These are phyloP conservation scores for Borostomias antarcticus DNA, from an alignment of 2,797 vertebrate species.

Conservation along the genomic window DNA sequence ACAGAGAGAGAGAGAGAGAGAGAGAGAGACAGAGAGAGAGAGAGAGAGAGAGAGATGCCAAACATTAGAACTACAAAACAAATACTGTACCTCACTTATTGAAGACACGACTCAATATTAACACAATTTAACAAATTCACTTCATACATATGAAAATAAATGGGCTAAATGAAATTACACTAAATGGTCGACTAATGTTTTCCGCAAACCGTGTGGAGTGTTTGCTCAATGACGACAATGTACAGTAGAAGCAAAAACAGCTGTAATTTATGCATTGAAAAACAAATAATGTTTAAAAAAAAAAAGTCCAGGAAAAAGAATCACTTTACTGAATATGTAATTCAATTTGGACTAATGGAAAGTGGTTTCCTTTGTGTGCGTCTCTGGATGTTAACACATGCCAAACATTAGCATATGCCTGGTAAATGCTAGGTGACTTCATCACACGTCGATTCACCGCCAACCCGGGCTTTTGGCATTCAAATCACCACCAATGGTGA, in stretches of 20 bases:
- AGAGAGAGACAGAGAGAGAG: too few relatives aligned
- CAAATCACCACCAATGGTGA: slow-evolving; percentile 50
- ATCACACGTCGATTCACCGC: slow-evolving; percentile 41
- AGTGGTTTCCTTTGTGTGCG: slow-evolving; percentile 21
- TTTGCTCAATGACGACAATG: neutral
- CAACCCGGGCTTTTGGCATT: slow-evolving; percentile 54
- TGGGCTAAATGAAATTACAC: neutral
- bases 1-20: too few relatives aligned
- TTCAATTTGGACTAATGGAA: slow-evolving; percentile 26
- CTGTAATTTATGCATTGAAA: slow-evolving; percentile 19
- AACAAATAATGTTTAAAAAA: slow-evolving; percentile 9
- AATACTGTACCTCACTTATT: too few relatives aligned
- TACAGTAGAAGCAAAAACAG: neutral
- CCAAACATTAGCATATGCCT: slow-evolving; percentile 32
- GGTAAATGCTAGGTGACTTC: slow-evolving; percentile 42
- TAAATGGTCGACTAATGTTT: neutral
- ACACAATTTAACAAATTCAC: too few relatives aligned
- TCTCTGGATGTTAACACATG: slow-evolving; percentile 20
- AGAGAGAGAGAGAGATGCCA: too few relatives aligned
- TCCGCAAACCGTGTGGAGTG: neutral
- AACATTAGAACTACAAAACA: too few relatives aligned
- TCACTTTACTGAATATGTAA: slow-evolving; percentile 17
- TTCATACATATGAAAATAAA: too few relatives aligned
- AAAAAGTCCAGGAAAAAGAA: neutral
- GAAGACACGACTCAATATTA: too few relatives aligned